Evolutionary conservation across 2,113 vertebrate species (phyloP), one percentile per base, ranked within the genome.

Genomic region (Tupaia tana): DNA sequence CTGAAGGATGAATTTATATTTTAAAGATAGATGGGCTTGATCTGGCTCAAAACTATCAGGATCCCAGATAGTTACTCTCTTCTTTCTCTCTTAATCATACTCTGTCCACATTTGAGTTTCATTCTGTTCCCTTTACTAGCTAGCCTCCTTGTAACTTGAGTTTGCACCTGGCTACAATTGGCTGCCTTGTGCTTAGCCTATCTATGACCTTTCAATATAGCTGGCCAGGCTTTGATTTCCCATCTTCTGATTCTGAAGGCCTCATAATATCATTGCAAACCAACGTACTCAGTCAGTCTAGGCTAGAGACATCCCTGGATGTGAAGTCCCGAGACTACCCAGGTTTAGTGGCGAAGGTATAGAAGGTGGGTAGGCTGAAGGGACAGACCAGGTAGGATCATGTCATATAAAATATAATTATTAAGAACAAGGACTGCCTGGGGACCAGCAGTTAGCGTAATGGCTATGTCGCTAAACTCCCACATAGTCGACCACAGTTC

Each of bases 1-100:
- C 54, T 67, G 9, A 73, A 91, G 66, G 31, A 64, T 83, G 88
- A 91, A 29, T 24, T 22, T 87, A 89, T 86, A 74, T 91, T 86
- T 97, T 81, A 73, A 79, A 85, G 34, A 74, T 22, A 61, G 91
- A 54, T 52, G 20, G 64, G 12, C 27, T 61, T 64, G 43, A 43
- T 16, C 80, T 75, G 16, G 16, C 61, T 95, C 67, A 58, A 91
- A 94, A 75, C 31, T 64, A 27, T 79, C 86, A 71, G 56, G 12
- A 84, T 43, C 56, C 54, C 16, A 87, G 19, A 52, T 20, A 73
- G 52, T 73, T 73, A 34, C 59, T 82, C 56, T 31, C 59, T 31
- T 71, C 54, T 56, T 84, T 86, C 67, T 82, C 19, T 79, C 52
- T 80, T 61, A 82, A 15, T 78, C 54, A 93, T 27, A n/a, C 58